These are phyloP conservation scores for Chaetophractus vellerosus DNA, from an alignment of 2,797 vertebrate species.

Conservation along the genomic window DNA sequence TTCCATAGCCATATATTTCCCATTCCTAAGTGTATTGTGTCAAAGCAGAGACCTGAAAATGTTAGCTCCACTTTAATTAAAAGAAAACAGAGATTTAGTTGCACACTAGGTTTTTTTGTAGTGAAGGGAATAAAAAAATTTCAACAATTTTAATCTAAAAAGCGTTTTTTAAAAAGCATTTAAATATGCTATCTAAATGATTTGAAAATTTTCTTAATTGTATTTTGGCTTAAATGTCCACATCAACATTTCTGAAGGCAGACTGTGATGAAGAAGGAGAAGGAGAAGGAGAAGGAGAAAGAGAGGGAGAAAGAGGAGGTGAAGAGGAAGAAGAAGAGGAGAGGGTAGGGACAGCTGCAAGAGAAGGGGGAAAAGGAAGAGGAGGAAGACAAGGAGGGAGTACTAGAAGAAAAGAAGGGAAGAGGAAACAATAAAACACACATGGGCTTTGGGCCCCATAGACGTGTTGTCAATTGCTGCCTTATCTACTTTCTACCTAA, in stretches of 20 bases:
- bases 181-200: neutral
- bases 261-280: neutral
- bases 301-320: neutral
- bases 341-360: no score
- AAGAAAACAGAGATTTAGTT: neutral
- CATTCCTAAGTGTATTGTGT: neutral
- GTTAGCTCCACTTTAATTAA: neutral
- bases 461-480: neutral
- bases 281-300: neutral
- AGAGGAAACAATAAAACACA: neutral
- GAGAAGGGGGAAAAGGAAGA: neutral
- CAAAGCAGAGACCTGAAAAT: constrained; percentile 24
- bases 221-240: constrained; percentile 2
- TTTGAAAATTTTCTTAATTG: neutral
- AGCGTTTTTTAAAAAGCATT: neutral
- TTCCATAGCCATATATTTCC: neutral
- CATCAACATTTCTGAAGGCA: neutral
- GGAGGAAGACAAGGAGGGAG: neutral
- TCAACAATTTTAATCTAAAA: neutral
- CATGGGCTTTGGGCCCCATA: neutral
- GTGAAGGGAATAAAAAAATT: neutral
- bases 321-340: neutral
- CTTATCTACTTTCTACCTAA: neutral
- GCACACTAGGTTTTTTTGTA: neutral
- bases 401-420: neutral